Evolutionary conservation across 2,797 vertebrate genomes (phyloP), one percentile per base, ranked within the genome.

Genomic region (Sardinella longiceps): DNA sequence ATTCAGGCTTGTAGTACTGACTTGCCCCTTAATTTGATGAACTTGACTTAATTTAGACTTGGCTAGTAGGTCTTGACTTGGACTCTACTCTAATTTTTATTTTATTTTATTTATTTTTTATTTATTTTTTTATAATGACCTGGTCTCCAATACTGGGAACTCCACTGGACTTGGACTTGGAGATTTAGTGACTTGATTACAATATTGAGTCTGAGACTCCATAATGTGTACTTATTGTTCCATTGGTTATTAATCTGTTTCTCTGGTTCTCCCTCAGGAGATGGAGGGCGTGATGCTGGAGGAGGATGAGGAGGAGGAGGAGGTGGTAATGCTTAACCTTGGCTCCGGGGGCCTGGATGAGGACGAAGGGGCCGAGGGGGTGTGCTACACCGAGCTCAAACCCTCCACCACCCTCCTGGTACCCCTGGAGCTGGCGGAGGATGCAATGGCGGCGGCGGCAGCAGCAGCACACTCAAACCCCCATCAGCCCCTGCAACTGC

Each of bases 391-490:
- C 30, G 95, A 97, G 84, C 90, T 95, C 14, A 94, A 94, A 91
- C 94, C 95, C 28, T 94, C 96, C 25, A 93, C 91, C 51, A 91
- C 93, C 82, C 93, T 96, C 20, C 92, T 96, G 80, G 93, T 95
- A 84, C 95, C 95, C 56, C 0, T 96, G 82, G 93, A 95, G 89
- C 90, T 96, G 25, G 88, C 95, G 87, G 92, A 89, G 86, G 96
- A 94, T 10, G 46, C 46, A 2, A 48, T 48, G 77, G 33, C 5
- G 5, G 33, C 2, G 3, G 46, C 46, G 3, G 12, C 12, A 77
- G 33, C 5, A 2, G 33, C 2, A 1, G 12, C 30, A 28, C 33
- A 77, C 70, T 39, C 70, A 18, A 23, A 43, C 70, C 7, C 70
- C 70, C 70, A 39, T 23, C 95, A 93, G 6, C 95, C 96, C 80